These are phyloP conservation scores for Triops longicaudatus DNA, from an alignment of 1,140 invertebrate species.

Conservation along the genomic window DNA sequence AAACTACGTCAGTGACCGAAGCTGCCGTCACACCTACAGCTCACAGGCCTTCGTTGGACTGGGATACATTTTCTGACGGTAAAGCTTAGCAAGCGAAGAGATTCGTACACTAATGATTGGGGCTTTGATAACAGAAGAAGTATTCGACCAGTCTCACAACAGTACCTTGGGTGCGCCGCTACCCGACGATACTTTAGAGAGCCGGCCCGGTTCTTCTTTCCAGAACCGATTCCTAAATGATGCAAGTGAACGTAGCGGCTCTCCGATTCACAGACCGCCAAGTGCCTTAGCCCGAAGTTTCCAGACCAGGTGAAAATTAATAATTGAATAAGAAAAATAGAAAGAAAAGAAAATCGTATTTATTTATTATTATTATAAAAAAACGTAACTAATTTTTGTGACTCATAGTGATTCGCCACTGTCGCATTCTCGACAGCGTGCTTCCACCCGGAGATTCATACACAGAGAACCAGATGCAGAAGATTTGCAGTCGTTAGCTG, in stretches of 20 bases:
- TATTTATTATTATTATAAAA: no score
- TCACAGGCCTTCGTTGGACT: background rate
- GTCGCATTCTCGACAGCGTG: background rate
- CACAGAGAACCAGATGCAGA: background rate
- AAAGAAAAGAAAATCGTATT: no score
- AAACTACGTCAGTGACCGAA: background rate
- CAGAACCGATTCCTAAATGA: background rate
- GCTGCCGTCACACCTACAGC: background rate
- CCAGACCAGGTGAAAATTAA: background rate
- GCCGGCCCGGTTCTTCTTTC: background rate
- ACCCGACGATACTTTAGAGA: background rate
- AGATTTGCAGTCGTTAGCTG: background rate
- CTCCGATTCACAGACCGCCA: background rate
- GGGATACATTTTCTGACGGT: slow-evolving; percentile 21
- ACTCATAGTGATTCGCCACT: background rate
- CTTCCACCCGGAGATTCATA: background rate
- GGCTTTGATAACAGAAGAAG: background rate
- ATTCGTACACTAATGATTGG: background rate
- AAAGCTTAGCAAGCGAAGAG: background rate
- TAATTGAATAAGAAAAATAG: background rate
- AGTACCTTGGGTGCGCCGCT: background rate
- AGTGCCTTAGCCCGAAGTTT: background rate
- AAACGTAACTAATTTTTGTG: background rate
- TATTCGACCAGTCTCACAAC: slow-evolving; percentile 10
- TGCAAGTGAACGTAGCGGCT: background rate